These are phyloP conservation scores for Pandion haliaetus DNA, from an alignment of 2,113 vertebrate genomes.

Conservation along the genomic window DNA sequence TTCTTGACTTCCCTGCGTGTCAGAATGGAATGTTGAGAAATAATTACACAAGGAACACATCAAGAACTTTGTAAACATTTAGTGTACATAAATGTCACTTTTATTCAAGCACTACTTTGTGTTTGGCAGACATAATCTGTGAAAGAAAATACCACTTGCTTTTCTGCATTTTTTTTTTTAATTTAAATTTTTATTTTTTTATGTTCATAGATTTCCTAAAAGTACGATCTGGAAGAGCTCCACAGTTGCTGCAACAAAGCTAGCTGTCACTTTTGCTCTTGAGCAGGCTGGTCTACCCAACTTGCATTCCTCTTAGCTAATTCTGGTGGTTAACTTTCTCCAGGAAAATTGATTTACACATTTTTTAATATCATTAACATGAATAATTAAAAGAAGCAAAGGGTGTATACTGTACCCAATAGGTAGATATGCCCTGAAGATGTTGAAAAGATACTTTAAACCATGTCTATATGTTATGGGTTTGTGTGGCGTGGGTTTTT, in stretches of 20 bases:
- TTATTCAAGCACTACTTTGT: not conserved
- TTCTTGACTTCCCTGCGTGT: not conserved
- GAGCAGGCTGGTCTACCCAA: not conserved
- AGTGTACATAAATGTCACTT: constrained; percentile 19
- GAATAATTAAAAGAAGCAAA: not conserved
- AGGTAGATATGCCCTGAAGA: not conserved
- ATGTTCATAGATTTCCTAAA: not conserved
- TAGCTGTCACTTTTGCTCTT: not conserved
- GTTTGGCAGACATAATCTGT: not conserved
- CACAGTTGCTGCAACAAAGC: not conserved
- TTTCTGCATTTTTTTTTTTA: not conserved
- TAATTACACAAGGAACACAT: constrained; percentile 9
- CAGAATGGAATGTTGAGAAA: not conserved
- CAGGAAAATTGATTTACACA: not conserved
- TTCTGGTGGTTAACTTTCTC: not conserved
- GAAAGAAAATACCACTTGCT: not conserved
- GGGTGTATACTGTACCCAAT: not conserved
- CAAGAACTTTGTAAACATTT: constrained; percentile 35
- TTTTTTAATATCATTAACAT: not conserved
- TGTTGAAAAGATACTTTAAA: not conserved
- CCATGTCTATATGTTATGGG: too few species aligned
- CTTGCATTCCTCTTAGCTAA: not conserved
- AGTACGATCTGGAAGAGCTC: not conserved
- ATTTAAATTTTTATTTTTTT: not conserved
- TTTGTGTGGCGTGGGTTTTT: too few species aligned